Evolutionary conservation across 2,113 vertebrate genomes (phyloP).

Genomic region (Guaruba guarouba): DNA sequence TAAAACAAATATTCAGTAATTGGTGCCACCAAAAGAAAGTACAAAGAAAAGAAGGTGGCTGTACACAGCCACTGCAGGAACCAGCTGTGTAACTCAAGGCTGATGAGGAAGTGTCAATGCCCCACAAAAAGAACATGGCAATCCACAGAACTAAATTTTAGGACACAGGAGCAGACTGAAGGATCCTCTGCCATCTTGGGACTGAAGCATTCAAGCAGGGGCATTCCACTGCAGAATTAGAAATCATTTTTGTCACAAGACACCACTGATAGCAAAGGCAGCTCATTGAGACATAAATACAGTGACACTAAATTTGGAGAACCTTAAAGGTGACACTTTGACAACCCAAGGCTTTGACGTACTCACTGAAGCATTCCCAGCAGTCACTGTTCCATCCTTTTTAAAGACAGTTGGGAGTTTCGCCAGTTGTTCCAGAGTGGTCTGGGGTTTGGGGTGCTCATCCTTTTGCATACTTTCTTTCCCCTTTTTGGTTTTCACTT

Average conservation of each 20-base stretch:
- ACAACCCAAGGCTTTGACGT: not conserved
- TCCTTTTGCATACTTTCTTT: constrained; percentile 86
- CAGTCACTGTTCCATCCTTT: constrained; percentile 92
- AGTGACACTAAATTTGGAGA: not conserved
- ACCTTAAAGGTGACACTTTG: not conserved
- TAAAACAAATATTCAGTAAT: not conserved
- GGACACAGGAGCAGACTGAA: not conserved
- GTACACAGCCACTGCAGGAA: not conserved
- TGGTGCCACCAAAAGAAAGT: not conserved
- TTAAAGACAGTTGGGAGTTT: constrained; percentile 91
- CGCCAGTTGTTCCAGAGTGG: constrained; percentile 86
- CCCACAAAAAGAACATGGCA: not conserved
- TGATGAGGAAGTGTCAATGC: not conserved
- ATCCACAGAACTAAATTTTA: not conserved
- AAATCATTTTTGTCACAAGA: rapidly evolving
- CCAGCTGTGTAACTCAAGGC: not conserved
- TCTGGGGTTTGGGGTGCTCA: constrained; percentile 91
- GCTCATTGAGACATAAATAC: not conserved
- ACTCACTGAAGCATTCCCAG: constrained; percentile 93
- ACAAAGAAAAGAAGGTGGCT: not conserved
- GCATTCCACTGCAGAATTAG: not conserved
- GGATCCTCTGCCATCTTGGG: not conserved
- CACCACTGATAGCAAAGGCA: not conserved
- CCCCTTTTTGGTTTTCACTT: constrained; percentile 90
- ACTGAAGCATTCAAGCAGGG: not conserved